Conservation (phyloP, 2,797 vertebrate species). For the Chelmon rostratus region DNA sequence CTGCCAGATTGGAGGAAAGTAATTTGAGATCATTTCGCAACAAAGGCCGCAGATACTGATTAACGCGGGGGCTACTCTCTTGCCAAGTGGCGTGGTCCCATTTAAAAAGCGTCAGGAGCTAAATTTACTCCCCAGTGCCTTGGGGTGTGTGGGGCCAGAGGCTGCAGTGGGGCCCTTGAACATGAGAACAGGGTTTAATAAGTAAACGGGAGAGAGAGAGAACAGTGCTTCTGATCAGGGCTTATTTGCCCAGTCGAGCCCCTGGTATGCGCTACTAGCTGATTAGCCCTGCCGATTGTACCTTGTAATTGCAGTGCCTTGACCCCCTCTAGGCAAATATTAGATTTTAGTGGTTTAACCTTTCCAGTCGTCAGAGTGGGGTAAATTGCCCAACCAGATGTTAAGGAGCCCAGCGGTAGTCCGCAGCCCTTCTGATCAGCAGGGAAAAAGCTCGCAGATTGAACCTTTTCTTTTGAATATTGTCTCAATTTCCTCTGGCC, state of each 20-base stretch:
- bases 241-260: slow-evolving; percentile 75
- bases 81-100: slow-evolving; percentile 65
- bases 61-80: slow-evolving; percentile 78
- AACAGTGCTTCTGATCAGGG: slow-evolving; percentile 84
- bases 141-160: slow-evolving; percentile 61
- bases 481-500: slow-evolving; percentile 77
- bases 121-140: slow-evolving; percentile 79
- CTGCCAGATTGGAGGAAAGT: slow-evolving; percentile 83
- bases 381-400: slow-evolving; percentile 86
- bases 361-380: slow-evolving; percentile 83
- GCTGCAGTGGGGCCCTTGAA: slow-evolving; percentile 78
- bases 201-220: slow-evolving; percentile 84
- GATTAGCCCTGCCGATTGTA: slow-evolving; percentile 88
- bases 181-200: slow-evolving; percentile 87
- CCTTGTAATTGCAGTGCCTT: slow-evolving; percentile 88
- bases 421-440: slow-evolving; percentile 80
- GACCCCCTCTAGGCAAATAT: slow-evolving; percentile 90
- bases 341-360: slow-evolving; percentile 90
- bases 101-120: slow-evolving; percentile 76
- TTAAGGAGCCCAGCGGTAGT: slow-evolving; percentile 82
- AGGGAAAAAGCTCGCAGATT: slow-evolving; percentile 72
- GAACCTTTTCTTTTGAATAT: slow-evolving; percentile 77
- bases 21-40: slow-evolving; percentile 83
- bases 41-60: slow-evolving; percentile 86
- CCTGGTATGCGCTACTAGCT: slow-evolving; percentile 82